phyloP scores from a whole-genome alignment of 92 coral and sea anemone genomes.

The Porites divaricata region DNA sequence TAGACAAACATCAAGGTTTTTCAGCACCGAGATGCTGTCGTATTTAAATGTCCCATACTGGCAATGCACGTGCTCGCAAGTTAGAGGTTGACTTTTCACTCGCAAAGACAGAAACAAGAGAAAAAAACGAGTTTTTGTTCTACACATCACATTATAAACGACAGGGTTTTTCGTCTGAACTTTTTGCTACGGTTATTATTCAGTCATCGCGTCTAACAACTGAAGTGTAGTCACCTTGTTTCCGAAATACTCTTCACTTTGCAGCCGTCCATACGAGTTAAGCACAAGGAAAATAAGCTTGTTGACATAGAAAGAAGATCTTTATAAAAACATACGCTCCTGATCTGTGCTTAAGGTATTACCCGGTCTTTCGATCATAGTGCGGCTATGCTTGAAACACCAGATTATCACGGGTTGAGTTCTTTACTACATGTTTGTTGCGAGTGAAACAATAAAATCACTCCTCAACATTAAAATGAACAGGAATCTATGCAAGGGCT shows the following conservation, averaged over 20 bases:
- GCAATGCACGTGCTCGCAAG: too few relatives aligned
- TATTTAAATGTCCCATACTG: too few relatives aligned
- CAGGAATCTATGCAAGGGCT: background rate
- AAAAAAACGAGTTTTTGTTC: too few relatives aligned
- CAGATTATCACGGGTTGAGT: too few relatives aligned
- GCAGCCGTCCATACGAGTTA: background rate
- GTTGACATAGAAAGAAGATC: background rate
- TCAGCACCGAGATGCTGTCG: too few relatives aligned
- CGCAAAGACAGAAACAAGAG: too few relatives aligned
- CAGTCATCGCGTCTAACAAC: too few relatives aligned
- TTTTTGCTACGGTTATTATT: too few relatives aligned
- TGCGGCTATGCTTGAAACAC: background rate
- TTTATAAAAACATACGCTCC: slow-evolving; percentile 11
- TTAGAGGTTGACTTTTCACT: too few relatives aligned
- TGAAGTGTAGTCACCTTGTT: background rate
- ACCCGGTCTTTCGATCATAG: background rate
- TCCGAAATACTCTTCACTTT: background rate
- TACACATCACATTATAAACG: too few relatives aligned
- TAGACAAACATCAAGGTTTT: too few relatives aligned
- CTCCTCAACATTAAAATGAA: background rate
- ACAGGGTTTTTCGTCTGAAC: too few relatives aligned
- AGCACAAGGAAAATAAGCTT: background rate
- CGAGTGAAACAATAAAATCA: background rate
- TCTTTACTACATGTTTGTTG: background rate
- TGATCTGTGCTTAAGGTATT: background rate